These are phyloP conservation scores for Dipodomys merriami DNA, from an alignment of 2,113 vertebrate genomes.

Conservation along the genomic window DNA sequence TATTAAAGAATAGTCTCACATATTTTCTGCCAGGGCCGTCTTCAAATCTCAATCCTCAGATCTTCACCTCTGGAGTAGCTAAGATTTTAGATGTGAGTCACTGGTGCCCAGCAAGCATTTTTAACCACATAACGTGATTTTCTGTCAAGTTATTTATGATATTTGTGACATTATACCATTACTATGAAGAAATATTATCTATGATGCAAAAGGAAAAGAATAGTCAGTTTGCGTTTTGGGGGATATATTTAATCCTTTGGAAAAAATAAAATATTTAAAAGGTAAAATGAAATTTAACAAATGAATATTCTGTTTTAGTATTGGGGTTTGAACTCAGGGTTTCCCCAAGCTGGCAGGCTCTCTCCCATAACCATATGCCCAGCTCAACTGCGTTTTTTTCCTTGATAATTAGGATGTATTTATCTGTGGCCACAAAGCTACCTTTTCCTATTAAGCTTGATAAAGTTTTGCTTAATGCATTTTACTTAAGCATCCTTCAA, in stretches of 20 bases:
- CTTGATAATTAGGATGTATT: neutral
- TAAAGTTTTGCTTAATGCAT: neutral
- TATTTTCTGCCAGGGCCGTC: too few relatives aligned
- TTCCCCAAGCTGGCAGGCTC: too few relatives aligned
- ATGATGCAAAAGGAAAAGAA: neutral
- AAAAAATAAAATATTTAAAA: neutral
- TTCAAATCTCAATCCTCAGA: too few relatives aligned
- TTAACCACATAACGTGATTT: neutral
- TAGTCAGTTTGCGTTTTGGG: neutral
- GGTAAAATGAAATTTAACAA: slow-evolving; percentile 18
- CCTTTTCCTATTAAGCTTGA: neutral
- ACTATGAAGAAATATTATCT: neutral
- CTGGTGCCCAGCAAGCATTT: neutral
- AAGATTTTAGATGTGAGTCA: too few relatives aligned
- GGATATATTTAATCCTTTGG: neutral
- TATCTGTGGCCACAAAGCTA: neutral
- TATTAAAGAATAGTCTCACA: too few relatives aligned
- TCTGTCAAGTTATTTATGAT: neutral
- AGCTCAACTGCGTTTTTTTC: neutral
- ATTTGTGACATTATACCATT: neutral
- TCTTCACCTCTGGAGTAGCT: too few relatives aligned
- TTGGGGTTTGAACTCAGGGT: too few relatives aligned
- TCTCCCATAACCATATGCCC: too few relatives aligned
- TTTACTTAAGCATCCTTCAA: neutral
- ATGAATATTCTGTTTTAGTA: neutral